Evolutionary conservation across 1,140 invertebrate species (phyloP).

Genomic region (Arctopsyche grandis): DNA sequence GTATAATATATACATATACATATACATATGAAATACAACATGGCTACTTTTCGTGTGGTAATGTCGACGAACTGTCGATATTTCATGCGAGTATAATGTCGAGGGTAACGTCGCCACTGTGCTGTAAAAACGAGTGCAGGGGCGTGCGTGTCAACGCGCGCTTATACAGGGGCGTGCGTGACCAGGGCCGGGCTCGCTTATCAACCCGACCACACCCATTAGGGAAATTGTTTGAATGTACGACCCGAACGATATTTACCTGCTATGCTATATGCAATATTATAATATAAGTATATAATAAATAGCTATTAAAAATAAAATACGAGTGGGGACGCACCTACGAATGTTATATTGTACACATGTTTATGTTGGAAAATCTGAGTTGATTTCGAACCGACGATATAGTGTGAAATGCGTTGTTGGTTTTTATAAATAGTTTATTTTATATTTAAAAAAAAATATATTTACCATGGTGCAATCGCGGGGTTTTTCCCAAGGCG

Average conservation of each 20-base stretch:
- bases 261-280: slow-evolving; percentile 3
- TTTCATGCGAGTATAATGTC: neutral
- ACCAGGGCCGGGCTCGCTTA: slow-evolving; percentile 18
- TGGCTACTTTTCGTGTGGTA: neutral
- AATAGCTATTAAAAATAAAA: too few species aligned
- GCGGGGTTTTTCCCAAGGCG: too few species aligned
- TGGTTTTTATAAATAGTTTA: too few species aligned
- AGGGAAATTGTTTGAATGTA: slow-evolving; percentile 52
- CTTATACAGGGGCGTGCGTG: slow-evolving; percentile 21
- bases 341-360: too few species aligned
- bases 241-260: slow-evolving; percentile 11
- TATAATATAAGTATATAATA: neutral
- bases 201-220: slow-evolving; percentile 49
- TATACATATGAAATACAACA: too few species aligned
- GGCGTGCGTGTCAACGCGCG: slow-evolving; percentile 38
- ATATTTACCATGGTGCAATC: too few species aligned
- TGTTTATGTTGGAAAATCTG: too few species aligned
- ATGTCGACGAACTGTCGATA: neutral
- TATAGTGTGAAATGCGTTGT: too few species aligned
- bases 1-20: too few species aligned
- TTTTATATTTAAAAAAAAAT: too few species aligned
- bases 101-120: neutral
- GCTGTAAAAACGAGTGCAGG: neutral
- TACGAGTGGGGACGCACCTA: too few species aligned
- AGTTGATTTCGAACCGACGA: too few species aligned